These are phyloP conservation scores for Steinernema feltiae DNA, from an alignment of 1,140 invertebrate genomes.

Conservation along the genomic window DNA sequence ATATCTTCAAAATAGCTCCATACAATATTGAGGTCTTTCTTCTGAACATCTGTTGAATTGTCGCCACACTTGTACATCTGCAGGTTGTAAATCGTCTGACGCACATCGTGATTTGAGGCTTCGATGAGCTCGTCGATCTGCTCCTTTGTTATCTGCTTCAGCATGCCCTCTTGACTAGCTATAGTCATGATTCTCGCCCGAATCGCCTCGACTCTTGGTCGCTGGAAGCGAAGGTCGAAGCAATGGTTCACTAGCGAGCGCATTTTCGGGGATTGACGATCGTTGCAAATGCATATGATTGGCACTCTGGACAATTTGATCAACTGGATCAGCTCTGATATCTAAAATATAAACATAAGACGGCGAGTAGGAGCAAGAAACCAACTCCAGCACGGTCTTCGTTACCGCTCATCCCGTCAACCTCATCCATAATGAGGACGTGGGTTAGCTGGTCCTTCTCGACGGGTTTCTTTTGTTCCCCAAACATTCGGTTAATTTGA, in stretches of 20 bases:
- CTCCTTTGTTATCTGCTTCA: slow-evolving; percentile 68
- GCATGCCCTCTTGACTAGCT: slow-evolving; percentile 84
- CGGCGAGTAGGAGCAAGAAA: neutral
- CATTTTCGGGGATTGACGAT: slow-evolving; percentile 87
- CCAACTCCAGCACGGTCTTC: slow-evolving; percentile 88
- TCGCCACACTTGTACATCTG: slow-evolving; percentile 40
- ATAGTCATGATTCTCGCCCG: slow-evolving; percentile 81
- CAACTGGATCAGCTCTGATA: slow-evolving; percentile 75
- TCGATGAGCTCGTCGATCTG: slow-evolving; percentile 76
- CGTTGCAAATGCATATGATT: slow-evolving; percentile 97
- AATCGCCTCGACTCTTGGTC: slow-evolving; percentile 81
- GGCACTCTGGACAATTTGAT: slow-evolving; percentile 86
- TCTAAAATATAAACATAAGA: slow-evolving; percentile 37
- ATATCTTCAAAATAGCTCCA: neutral
- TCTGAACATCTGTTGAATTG: slow-evolving; percentile 18
- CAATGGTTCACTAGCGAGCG: slow-evolving; percentile 85
- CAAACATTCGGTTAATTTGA: slow-evolving; percentile 46
- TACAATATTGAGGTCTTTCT: slow-evolving; percentile 46
- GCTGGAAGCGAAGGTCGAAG: slow-evolving; percentile 80
- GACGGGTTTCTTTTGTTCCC: slow-evolving; percentile 11
- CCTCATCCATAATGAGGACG: slow-evolving; percentile 96
- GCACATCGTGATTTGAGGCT: slow-evolving; percentile 69
- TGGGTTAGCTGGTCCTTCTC: slow-evolving; percentile 60
- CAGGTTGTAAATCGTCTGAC: slow-evolving; percentile 75
- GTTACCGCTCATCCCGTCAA: slow-evolving; percentile 99